These are phyloP conservation scores for Buathra laborator DNA, from an alignment of 2,888 invertebrate genomes.

Conservation along the genomic window DNA sequence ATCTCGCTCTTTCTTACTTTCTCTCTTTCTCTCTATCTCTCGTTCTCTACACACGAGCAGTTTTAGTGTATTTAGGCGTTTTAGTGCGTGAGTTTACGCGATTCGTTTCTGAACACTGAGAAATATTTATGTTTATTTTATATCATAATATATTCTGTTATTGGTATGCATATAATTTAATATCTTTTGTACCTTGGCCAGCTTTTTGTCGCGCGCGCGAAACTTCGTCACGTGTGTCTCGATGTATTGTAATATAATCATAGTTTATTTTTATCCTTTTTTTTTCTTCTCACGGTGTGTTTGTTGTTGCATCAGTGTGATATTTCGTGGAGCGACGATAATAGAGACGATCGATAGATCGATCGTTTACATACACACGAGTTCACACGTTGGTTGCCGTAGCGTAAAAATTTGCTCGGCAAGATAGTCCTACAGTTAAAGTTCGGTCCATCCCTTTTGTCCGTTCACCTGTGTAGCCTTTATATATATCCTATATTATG, in stretches of 20 bases:
- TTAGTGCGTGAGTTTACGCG: constrained; percentile 61
- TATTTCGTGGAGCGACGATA: constrained; percentile 32
- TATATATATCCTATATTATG: neutral
- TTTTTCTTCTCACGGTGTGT: constrained; percentile 24
- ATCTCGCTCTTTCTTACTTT: constrained; percentile 32
- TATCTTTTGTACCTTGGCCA: constrained; percentile 69
- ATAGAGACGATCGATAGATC: constrained; percentile 26
- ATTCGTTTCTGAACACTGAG: constrained; percentile 72
- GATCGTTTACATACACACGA: constrained; percentile 23
- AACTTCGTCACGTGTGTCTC: constrained; percentile 58
- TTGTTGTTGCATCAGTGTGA: constrained; percentile 7
- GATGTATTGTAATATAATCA: constrained; percentile 56
- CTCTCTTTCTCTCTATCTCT: constrained; percentile 25
- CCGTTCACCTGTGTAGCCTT: constrained; percentile 48
- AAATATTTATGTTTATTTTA: constrained; percentile 52
- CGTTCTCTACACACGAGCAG: constrained; percentile 61
- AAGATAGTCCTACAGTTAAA: constrained; percentile 10
- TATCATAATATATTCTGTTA: constrained; percentile 34
- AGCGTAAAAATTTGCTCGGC: constrained; percentile 37
- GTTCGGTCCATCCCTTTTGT: constrained; percentile 60
- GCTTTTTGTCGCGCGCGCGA: constrained; percentile 54
- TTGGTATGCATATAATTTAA: constrained; percentile 45
- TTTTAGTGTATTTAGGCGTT: constrained; percentile 66
- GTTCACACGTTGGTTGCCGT: constrained; percentile 29
- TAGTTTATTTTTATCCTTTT: constrained; percentile 16